A percentile compares a stretch with the other conserved stretches of the same genome.
Conservation (phyloP, 2,113 vertebrate genomes). For the Collichthys lucidus region DNA sequence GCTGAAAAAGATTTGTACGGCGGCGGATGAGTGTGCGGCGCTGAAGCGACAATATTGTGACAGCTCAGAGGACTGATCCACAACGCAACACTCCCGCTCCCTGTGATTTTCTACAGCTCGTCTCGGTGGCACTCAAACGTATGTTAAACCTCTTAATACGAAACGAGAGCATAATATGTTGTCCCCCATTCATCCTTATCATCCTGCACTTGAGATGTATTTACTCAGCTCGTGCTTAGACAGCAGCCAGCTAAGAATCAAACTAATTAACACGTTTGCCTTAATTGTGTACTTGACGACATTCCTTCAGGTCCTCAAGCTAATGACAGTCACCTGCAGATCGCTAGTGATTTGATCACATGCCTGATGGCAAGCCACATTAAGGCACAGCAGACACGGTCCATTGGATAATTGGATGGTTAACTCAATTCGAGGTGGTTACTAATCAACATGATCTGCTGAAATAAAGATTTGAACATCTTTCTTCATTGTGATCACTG, state of each 20-base stretch:
- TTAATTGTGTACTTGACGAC: constrained; percentile 39
- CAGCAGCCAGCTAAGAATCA: constrained; percentile 21
- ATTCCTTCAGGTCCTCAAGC: constrained; percentile 48
- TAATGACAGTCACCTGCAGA: constrained; percentile 63
- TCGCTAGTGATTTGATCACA: constrained; percentile 53
- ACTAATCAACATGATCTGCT: constrained; percentile 30
- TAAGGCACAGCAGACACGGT: constrained; percentile 24
- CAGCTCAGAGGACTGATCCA: constrained; percentile 46
- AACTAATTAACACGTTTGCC: constrained; percentile 39
- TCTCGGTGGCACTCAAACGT: neutral
- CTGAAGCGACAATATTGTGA: constrained; percentile 43
- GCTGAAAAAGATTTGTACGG: constrained; percentile 22
- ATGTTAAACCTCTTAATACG: constrained; percentile 36
- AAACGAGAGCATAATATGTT: constrained; percentile 3
- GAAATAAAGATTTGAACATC: neutral
- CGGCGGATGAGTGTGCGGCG: constrained; percentile 10
- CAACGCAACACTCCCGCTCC: constrained; percentile 11
- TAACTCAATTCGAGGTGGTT: constrained; percentile 34
- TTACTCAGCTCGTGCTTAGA: constrained; percentile 16
- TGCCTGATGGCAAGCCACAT: constrained; percentile 33
- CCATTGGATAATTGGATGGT: constrained; percentile 28
- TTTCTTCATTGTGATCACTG: neutral
- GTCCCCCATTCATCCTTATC: neutral
- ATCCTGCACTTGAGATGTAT: constrained; percentile 27
- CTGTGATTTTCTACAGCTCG: neutral